Base-by-base conservation (phyloP, 2,888 invertebrate species). In the Luperina nickerlii region DNA sequence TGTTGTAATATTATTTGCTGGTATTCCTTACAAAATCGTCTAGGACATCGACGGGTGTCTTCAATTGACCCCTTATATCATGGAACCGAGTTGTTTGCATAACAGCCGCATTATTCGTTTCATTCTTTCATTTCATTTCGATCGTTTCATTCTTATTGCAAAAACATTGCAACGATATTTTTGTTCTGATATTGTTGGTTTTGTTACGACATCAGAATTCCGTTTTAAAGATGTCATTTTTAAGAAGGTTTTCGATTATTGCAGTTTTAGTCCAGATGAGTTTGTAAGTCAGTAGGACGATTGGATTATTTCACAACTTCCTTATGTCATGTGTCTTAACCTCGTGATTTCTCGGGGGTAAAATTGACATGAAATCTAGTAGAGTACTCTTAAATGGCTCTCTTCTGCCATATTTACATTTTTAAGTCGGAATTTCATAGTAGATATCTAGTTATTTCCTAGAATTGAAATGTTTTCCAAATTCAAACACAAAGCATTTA, bases 41-140 rank as follows among this genome's bases (percentile, higher is more conserved):
- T 75, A 63, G n/a, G 60, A 42, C 38, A 72, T 66, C 48, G 27
- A 6, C 69, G n/a, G 42, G 63, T 65, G 65, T 57, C 65, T 76
- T 78, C 60, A 54, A 66, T 73, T 76, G 81, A 87, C 87, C 83
- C 72, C 81, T 87, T 88, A 82, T 73, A 69, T 82, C 76, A 87
- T 68, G n/a, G 32, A 69, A 67, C 60, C 71, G 63, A 78, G 82
- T 82, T 78, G 62, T 88, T 88, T 74, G 75, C 83, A 80, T 75
- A 88, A 79, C 65, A 72, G 60, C 51, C 63, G 13, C 63, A 85
- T 75, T 87, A 74, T 80, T 69, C 42, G 7, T 66, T n/a, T n/a
- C n/a, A n/a, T n/a, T n/a, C n/a, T n/a, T n/a, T n/a, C n/a, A n/a
- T n/a, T n/a, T n/a, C n/a, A n/a, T n/a, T n/a, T n/a, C n/a, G n/a